A percentile compares a stretch with the other conserved stretches of the same genome.
Evolutionary conservation across 2,797 vertebrate genomes (phyloP).

Genomic region (Danio kyathit): DNA sequence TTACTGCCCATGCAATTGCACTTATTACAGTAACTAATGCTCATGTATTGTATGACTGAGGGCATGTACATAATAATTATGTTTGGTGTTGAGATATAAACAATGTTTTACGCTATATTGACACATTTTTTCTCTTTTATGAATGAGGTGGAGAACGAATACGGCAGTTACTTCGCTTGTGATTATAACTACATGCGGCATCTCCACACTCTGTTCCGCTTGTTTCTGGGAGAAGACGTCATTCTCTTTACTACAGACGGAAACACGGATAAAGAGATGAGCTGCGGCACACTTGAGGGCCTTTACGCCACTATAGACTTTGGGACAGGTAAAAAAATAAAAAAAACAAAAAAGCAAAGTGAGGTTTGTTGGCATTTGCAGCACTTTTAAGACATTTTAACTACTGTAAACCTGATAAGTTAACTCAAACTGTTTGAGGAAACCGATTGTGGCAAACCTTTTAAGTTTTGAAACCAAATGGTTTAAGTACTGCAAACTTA

Average conservation of each 20-base stretch:
- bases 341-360: no score
- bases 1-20: not conserved
- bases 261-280: slow-evolving; percentile 80
- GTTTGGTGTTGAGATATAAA: not conserved
- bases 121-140: slow-evolving; percentile 19
- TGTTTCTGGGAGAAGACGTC: slow-evolving; percentile 83
- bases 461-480: no score
- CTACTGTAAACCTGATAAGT: no score
- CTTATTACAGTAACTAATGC: not conserved
- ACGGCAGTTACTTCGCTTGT: slow-evolving; percentile 92
- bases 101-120: not conserved
- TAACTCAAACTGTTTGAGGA: no score
- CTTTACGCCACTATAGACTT: slow-evolving; percentile 94
- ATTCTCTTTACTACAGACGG: slow-evolving; percentile 95
- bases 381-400: not conserved
- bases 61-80: not conserved
- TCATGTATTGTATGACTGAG: slow-evolving; percentile 5
- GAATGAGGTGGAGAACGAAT: slow-evolving; percentile 95
- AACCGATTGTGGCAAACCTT: no score
- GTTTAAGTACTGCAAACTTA: no score
- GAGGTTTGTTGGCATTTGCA: not conserved
- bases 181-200: slow-evolving; percentile 90
- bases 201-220: slow-evolving; percentile 83
- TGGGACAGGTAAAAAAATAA: slow-evolving; percentile 86
- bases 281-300: slow-evolving; percentile 88